Base-by-base conservation (phyloP, 2,797 vertebrate genomes). In the Astyanax mexicanus region DNA sequence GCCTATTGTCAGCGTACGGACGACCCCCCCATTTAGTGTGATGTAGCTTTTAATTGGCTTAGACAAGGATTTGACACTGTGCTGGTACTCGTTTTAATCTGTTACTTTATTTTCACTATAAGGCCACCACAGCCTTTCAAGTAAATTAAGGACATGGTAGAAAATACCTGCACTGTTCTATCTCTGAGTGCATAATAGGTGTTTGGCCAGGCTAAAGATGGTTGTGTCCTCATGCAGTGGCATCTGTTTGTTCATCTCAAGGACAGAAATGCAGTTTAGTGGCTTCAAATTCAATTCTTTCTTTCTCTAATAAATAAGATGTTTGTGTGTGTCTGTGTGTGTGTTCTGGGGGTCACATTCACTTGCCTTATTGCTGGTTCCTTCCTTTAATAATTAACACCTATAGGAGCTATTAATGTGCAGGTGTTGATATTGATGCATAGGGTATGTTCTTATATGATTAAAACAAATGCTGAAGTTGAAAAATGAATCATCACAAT, bases 41-140 rank as follows among this genome's bases (percentile, higher is more conserved):
- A 49, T 75, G 77, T 72, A 66, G 19, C 57, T 73, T 73, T 69
- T 66, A 67, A 74, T 70, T 82, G 65, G 65, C 52, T 67, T 77
- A n/a, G 62, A 51, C 51, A 69, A 62, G 58, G 52, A 68, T 72
- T 73, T 71, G 44, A 66, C 35, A 32, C n/a, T 65, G 51, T 57
- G 72, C 51, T 79, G 21, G 71, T 74, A 47, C 40, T 64, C 32
- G 11, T 38, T 66, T 70, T 75, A 79, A 71, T 60, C 44, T 40
- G 54, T 69, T 74, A 35, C 44, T 27, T 67, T 19, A 40, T 38
- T 23, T 65, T 17, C 29, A 37, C 11, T 40, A 10, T 49, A 70
- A 70, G 67, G 57, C 21, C 42, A 40, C 65, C 54, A 5, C 27
- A 13, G 23, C 32, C 62, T 60, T 10, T 57, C 17, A 69, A 57